phyloP scores from a whole-genome alignment of 2,797 vertebrate genomes.

The Neosalanx taihuensis region DNA sequence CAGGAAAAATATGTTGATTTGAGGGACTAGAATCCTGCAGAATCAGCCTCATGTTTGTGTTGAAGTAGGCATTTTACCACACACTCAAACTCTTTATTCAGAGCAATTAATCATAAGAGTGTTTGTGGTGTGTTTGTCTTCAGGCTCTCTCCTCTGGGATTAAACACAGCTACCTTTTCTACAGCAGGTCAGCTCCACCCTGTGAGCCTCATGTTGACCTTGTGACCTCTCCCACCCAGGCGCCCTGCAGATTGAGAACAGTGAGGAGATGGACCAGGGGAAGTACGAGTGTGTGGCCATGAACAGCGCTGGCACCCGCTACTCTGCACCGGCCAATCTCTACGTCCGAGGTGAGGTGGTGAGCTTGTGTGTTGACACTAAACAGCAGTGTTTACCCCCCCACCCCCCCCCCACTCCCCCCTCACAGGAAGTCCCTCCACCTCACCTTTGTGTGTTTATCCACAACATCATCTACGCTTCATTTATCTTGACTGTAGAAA shows the following conservation, averaged over 20 bases:
- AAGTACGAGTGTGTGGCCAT: conserved; percentile 79
- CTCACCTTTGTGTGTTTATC: not conserved
- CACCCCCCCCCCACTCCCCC: not conserved
- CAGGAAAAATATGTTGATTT: conserved; percentile 51
- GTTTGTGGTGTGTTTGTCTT: conserved; percentile 3
- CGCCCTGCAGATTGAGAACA: conserved; percentile 79
- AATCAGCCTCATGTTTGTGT: conserved; percentile 52
- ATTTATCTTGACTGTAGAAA: not conserved
- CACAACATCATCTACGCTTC: too few species aligned
- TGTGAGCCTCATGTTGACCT: conserved; percentile 35
- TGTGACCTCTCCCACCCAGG: conserved; percentile 61
- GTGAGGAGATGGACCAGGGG: conserved; percentile 77
- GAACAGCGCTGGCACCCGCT: conserved; percentile 77
- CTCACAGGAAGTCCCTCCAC: not conserved
- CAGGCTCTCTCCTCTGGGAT: too few species aligned
- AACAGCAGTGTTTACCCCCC: not conserved
- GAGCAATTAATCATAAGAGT: conserved; percentile 43
- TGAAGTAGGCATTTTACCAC: conserved; percentile 44
- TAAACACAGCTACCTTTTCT: not conserved
- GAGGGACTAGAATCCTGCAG: conserved; percentile 46
- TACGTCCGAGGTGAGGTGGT: conserved; percentile 74
- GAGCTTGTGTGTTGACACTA: not conserved
- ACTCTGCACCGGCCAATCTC: conserved; percentile 78
- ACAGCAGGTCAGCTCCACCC: not conserved
- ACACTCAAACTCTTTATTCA: conserved; percentile 35